Evolutionary conservation across 2,888 invertebrate genomes (phyloP), one percentile per base, ranked within the genome.

Genomic region (Orchesellides sinensis): DNA sequence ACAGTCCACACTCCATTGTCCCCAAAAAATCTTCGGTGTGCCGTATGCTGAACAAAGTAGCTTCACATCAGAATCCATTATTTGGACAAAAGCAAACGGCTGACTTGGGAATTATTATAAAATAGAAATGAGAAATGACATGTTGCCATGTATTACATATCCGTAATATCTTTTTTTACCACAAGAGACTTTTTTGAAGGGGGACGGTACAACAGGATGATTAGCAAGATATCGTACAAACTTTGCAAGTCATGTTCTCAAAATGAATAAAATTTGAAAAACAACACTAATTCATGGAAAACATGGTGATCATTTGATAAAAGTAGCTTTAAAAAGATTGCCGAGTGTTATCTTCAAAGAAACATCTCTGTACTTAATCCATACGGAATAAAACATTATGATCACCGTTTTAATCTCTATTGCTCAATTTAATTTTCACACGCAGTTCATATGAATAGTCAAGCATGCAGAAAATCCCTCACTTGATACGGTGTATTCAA

Each of bases 1-100:
- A 74, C 74, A 81, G 81, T 74, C 68, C 72, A 79, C 72, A 72
- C 72, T 73, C 73, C 45, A 80, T 80, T 80, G 80, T 80, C 47
- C 73, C 73, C 54, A 29, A 70, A 73, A 73, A 80, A 54, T 66
- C 70, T 69, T 66, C 66, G 59, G 32, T 63, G 54, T 32, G 49
- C 32, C 32, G 40, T 63, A 27, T 21, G 14, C 61, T 5, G 27
- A 56, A 56, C 49, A 19, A 49, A 54, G 59, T 63, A 66, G 19
- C 21, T 52, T 40, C 68, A 56, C 23, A 63, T 65, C 63, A 84
- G 40, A 59, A 75, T 61, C 84, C 49, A 78, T 61, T 82, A 75
- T 59, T 70, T 21, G 45, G 54, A 23, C 63, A 70, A 63, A 63
- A 65, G 65, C 40, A 25, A 29, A 66, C 32, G 29, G 40, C 72